Conservation (phyloP, 1,140 invertebrate species). For the Drosophila virilis region DNA sequence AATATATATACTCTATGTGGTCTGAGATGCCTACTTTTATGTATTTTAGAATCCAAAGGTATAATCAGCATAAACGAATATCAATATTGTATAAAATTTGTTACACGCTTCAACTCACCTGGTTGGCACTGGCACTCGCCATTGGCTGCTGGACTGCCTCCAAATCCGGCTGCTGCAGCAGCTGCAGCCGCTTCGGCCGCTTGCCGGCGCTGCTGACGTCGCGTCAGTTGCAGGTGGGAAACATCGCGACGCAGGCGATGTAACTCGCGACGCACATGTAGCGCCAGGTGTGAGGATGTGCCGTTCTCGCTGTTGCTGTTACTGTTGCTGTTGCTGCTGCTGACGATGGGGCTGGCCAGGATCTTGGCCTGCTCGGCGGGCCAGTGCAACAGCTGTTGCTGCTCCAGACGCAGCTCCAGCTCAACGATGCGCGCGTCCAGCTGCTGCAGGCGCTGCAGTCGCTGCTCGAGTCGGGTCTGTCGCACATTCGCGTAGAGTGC, state of each 20-base stretch:
- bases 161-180: constrained; percentile 32
- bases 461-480: constrained; percentile 74
- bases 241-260: constrained; percentile 82
- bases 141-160: constrained; percentile 14
- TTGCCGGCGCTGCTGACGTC: constrained; percentile 79
- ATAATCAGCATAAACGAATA: too few relatives aligned
- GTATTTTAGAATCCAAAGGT: too few relatives aligned
- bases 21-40: too few relatives aligned
- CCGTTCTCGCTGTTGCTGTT: constrained; percentile 38
- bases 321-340: constrained; percentile 26
- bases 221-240: constrained; percentile 75
- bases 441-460: constrained; percentile 71
- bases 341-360: constrained; percentile 38
- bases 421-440: constrained; percentile 79
- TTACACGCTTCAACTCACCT: constrained; percentile 58
- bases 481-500: constrained; percentile 76
- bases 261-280: constrained; percentile 74
- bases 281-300: constrained; percentile 24
- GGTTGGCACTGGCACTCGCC: constrained; percentile 79
- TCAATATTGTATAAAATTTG: too few relatives aligned
- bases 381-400: constrained; percentile 70
- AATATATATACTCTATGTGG: too few relatives aligned
- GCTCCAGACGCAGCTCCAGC: constrained; percentile 72
- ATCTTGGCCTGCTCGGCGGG: constrained; percentile 54
- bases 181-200: constrained; percentile 61